Conservation (phyloP, 2,888 invertebrate species). For the Hypsopygia costalis region DNA sequence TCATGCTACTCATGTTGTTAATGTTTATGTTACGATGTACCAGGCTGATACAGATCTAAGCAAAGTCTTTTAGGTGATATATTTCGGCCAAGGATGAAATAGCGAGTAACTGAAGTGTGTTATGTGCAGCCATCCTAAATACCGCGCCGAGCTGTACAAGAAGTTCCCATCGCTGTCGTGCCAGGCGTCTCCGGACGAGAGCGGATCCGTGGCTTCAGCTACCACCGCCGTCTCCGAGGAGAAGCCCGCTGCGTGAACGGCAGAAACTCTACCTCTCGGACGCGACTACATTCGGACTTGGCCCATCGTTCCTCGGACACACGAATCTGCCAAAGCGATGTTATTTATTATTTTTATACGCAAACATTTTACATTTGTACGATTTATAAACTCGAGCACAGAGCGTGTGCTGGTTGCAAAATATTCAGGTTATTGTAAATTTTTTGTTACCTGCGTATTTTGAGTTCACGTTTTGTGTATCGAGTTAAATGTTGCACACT, state of each 20-base stretch:
- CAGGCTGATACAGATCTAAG: too few relatives aligned
- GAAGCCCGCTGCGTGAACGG: conserved; percentile 81
- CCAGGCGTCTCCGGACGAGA: conserved; percentile 81
- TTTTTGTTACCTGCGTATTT: conserved; percentile 58
- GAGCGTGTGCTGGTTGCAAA: conserved; percentile 64
- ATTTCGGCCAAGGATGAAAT: too few relatives aligned
- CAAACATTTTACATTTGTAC: conserved; percentile 65
- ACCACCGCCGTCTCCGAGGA: conserved; percentile 85
- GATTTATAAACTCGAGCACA: conserved; percentile 66
- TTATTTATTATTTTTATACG: conserved; percentile 75
- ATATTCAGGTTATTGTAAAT: conserved; percentile 47
- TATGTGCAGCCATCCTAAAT: conserved; percentile 86
- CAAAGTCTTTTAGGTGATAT: too few relatives aligned
- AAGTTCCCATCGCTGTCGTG: conserved; percentile 89
- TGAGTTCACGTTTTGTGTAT: conserved; percentile 69
- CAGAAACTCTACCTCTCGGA: conserved; percentile 10
- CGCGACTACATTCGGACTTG: conserved; percentile 15
- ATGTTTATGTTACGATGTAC: too few relatives aligned
- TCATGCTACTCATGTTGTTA: too few relatives aligned
- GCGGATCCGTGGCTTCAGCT: conserved; percentile 84
- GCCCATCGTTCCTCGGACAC: conserved; percentile 36
- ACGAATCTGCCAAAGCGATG: conserved; percentile 63
- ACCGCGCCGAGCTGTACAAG: conserved; percentile 87
- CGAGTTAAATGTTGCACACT: conserved; percentile 75
- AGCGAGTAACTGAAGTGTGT: too few relatives aligned